Evolutionary conservation across 2,113 vertebrate species (phyloP).

Genomic region (Acrocephalus kingi): DNA sequence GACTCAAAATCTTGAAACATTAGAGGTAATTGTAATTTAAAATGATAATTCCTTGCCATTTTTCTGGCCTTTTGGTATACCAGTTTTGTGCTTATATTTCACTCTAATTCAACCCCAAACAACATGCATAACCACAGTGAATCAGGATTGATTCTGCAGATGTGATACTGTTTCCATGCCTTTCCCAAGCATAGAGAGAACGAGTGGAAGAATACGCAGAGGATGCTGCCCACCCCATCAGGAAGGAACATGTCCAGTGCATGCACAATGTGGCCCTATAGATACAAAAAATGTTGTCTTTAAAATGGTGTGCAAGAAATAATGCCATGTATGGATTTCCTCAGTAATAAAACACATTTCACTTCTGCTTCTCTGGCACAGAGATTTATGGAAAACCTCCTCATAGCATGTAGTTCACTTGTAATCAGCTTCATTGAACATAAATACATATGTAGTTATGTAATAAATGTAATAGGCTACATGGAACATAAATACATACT

Average conservation of each 20-base stretch:
- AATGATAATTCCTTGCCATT: rapidly evolving
- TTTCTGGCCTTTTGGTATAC: not conserved
- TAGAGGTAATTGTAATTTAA: not conserved
- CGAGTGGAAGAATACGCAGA: not conserved
- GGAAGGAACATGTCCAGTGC: not conserved
- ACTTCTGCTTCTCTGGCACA: not conserved
- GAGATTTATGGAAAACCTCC: not conserved
- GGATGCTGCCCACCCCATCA: rapidly evolving
- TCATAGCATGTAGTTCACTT: not conserved
- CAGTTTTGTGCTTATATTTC: not conserved
- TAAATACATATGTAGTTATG: not conserved
- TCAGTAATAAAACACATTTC: not conserved
- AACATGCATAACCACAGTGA: not conserved
- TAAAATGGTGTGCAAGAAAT: not conserved
- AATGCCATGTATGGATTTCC: not conserved
- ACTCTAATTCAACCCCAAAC: not conserved
- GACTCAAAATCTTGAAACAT: not conserved
- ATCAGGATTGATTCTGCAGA: not conserved
- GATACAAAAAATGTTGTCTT: not conserved
- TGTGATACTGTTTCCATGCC: not conserved
- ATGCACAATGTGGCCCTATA: not conserved
- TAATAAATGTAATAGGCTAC: not conserved
- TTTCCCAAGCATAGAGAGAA: not conserved
- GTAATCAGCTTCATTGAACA: not conserved
- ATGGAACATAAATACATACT: not conserved